Evolutionary conservation across 2,888 invertebrate species (phyloP).

Genomic region (Chrysodeixis includens): DNA sequence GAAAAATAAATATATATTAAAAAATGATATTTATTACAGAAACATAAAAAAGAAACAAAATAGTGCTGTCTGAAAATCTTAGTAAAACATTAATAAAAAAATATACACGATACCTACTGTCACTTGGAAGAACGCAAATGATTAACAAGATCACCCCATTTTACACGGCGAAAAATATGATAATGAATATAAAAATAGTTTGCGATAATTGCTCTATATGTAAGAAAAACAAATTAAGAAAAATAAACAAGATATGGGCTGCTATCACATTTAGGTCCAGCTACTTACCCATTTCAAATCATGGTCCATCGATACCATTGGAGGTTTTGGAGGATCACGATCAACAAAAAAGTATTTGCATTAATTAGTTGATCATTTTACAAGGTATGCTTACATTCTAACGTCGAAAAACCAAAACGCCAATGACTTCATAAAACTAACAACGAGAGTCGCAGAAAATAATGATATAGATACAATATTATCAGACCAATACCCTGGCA

Average conservation of each 20-base stretch:
- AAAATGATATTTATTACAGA: slow-evolving; percentile 19
- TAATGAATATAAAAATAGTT: slow-evolving; percentile 34
- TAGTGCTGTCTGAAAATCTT: slow-evolving; percentile 49
- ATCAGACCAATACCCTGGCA: neutral
- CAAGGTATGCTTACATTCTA: too few species aligned
- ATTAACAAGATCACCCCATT: slow-evolving; percentile 41
- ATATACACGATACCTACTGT: slow-evolving; percentile 52
- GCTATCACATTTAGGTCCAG: too few species aligned
- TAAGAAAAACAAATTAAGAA: slow-evolving; percentile 53
- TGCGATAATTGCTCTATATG: slow-evolving; percentile 45
- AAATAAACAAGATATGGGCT: too few species aligned
- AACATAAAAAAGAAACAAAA: slow-evolving; percentile 31
- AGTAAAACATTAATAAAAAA: slow-evolving; percentile 45
- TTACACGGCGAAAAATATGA: slow-evolving; percentile 48
- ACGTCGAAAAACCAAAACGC: too few species aligned
- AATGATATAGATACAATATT: neutral
- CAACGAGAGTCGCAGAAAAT: neutral
- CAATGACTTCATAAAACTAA: too few species aligned
- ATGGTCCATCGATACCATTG: too few species aligned
- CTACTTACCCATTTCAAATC: too few species aligned
- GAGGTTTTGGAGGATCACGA: too few species aligned
- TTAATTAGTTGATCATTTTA: too few species aligned
- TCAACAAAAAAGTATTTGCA: too few species aligned
- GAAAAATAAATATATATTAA: slow-evolving; percentile 16
- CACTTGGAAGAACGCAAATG: slow-evolving; percentile 45